These are phyloP conservation scores for Catostomus latipinnis DNA, from an alignment of 2,797 vertebrate genomes.

Conservation along the genomic window DNA sequence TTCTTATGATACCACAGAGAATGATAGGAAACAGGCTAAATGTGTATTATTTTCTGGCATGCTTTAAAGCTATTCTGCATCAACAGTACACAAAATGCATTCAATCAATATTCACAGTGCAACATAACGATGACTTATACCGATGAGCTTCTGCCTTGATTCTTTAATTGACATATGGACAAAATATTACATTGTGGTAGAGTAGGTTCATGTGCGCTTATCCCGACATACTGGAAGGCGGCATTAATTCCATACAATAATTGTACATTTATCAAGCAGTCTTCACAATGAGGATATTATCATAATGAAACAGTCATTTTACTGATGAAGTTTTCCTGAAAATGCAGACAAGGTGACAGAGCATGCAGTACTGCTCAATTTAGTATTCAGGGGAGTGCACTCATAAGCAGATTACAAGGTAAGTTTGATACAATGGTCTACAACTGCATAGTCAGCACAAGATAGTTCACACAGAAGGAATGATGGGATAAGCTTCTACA, in stretches of 20 bases:
- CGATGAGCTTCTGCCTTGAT: too few species aligned
- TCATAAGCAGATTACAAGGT: constrained; percentile 22
- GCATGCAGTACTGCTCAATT: background rate
- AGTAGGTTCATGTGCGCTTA: background rate
- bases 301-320: constrained; percentile 10
- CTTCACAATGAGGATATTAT: constrained; percentile 4
- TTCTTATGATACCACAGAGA: background rate
- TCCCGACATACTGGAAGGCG: background rate
- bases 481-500: constrained; percentile 23
- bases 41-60: background rate
- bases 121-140: too few species aligned
- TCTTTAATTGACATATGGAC: background rate
- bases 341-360: constrained; percentile 4
- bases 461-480: constrained; percentile 24
- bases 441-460: constrained; percentile 20
- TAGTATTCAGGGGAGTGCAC: constrained; percentile 17
- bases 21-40: too few species aligned
- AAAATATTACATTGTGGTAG: background rate
- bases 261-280: background rate
- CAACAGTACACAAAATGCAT: background rate
- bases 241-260: background rate
- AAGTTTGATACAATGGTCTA: constrained; percentile 39
- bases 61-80: background rate
- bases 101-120: background rate
- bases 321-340: background rate